phyloP scores from a whole-genome alignment of 2,797 vertebrate species.

The Tolypeutes matacus region DNA sequence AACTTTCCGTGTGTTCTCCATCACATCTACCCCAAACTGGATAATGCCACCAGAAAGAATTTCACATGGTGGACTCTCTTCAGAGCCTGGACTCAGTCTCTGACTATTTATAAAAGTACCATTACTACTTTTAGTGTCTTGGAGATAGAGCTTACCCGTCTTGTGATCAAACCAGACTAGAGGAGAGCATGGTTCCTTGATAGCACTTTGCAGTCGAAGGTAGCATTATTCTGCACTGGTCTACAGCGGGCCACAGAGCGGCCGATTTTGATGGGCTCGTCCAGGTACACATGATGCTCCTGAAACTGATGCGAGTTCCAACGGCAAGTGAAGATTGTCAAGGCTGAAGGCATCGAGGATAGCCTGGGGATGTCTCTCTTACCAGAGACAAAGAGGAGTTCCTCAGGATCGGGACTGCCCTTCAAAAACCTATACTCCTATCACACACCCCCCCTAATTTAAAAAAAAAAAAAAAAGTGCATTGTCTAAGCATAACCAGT shows the following conservation, averaged over 20 bases:
- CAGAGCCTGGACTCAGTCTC: conserved; percentile 97
- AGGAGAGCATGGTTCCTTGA: conserved; percentile 98
- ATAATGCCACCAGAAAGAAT: conserved; percentile 99
- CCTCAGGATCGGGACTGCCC: conserved; percentile 94
- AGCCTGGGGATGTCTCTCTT: conserved; percentile 94
- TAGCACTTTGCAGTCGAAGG: conserved; percentile 99
- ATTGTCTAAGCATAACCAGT: conserved; percentile 80
- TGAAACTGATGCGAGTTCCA: conserved; percentile 99
- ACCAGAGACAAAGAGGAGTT: conserved; percentile 92
- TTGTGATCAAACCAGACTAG: conserved; percentile 99
- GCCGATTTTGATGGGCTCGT: conserved; percentile 99
- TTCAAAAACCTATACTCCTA: conserved; percentile 83
- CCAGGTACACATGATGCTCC: conserved; percentile 99
- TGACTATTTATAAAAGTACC: conserved; percentile 99
- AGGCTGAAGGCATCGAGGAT: conserved; percentile 99
- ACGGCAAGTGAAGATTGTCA: conserved; percentile 99
- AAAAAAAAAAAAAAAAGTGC: conserved; percentile 86
- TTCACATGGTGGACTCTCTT: conserved; percentile 99
- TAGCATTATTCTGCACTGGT: conserved; percentile 98
- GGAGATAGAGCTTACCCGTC: conserved; percentile 98
- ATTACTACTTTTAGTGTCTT: conserved; percentile 99
- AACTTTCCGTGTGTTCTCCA: conserved; percentile 99
- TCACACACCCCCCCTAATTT: conserved; percentile 83
- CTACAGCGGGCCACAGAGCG: conserved; percentile 99
- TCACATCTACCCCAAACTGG: conserved; percentile 99